Base-by-base conservation (phyloP, 92 coral and sea anemone genomes). In the Epizoanthus ramosus region DNA sequence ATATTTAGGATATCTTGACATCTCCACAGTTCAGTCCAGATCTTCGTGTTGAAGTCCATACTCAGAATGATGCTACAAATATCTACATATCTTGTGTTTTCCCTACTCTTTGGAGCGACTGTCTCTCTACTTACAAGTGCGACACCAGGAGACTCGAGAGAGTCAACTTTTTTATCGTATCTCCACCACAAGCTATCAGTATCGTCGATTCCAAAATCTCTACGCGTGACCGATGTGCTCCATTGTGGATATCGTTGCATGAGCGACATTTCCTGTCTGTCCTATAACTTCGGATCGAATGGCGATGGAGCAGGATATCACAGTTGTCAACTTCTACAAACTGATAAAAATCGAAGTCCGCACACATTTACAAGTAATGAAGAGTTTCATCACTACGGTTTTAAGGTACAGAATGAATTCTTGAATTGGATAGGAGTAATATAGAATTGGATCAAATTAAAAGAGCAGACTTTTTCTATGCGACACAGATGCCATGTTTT, bases 181-280 rank as follows among this genome's bases (percentile, higher is more conserved):
- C 39, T 71, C 8, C 14, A 71, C 75, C 75, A 41, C 18, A 37
- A 45, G 59, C 39, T 71, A 14, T 71, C 58, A 21, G 39, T 37
- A n/a, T 21, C 35, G 7, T 45, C 33, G 8, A 19, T 15, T 0
- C 75, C 23, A 23, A 19, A 39, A 18, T 41, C 33, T 7, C 28
- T 71, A 45, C 57, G 21, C 3, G 75, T 71, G 41, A 71, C 75
- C 56, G 75, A 71, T 39, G 12, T 71, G 33, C 56, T 71, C 45
- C 35, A 21, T 19, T 71, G 75, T 22, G 75, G 75, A 0, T 45
- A 41, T 45, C 56, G 45, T 16, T 71, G 75, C 75, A 19, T 41
- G 57, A 71, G 23, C 1, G 21, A 71, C 75, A 47, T 6, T 45
- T 41, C 23, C 75, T 71, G 75, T 71, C n/a, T n/a, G 75, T 71